Conservation (phyloP, 2,888 invertebrate genomes). For the Schrankia costaestrigalis region DNA sequence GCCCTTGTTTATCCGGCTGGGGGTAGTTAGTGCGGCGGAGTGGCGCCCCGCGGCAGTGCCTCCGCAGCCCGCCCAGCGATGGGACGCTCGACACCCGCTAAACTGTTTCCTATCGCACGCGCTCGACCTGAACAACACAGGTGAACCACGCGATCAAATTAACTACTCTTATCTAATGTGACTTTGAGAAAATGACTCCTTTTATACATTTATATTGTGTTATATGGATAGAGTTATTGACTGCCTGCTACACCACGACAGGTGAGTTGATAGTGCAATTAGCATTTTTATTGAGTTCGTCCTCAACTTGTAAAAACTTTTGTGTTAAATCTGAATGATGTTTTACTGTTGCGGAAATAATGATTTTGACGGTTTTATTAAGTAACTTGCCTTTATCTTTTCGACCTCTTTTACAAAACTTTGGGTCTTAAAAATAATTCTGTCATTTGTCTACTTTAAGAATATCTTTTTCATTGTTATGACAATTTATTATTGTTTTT, state of each 20-base stretch:
- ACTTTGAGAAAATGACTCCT: slow-evolving; percentile 70
- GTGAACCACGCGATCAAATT: slow-evolving; percentile 52
- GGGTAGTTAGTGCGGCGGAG: slow-evolving; percentile 63
- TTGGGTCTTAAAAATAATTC: slow-evolving; percentile 6
- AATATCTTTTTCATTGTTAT: too few relatives aligned
- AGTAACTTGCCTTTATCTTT: slow-evolving; percentile 6
- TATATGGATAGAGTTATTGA: slow-evolving; percentile 68
- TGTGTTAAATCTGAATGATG: slow-evolving; percentile 36
- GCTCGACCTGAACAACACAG: slow-evolving; percentile 49
- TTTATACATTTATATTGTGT: slow-evolving; percentile 77
- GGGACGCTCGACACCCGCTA: slow-evolving; percentile 62
- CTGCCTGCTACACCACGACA: slow-evolving; percentile 66
- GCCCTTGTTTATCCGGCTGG: slow-evolving; percentile 75
- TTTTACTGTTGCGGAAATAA: slow-evolving; percentile 27
- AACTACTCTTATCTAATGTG: slow-evolving; percentile 46
- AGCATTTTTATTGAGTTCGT: slow-evolving; percentile 65
- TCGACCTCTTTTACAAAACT: slow-evolving; percentile 6
- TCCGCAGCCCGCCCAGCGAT: slow-evolving; percentile 60
- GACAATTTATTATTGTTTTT: too few relatives aligned
- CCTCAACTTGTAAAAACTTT: slow-evolving; percentile 56
- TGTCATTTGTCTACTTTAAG: slow-evolving; percentile 2
- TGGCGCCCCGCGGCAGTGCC: slow-evolving; percentile 69
- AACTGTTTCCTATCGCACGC: slow-evolving; percentile 44
- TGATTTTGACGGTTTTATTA: slow-evolving; percentile 10
- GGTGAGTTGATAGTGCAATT: slow-evolving; percentile 69